phyloP scores from a whole-genome alignment of 2,888 invertebrate species.

The Caenorhabditis afra region DNA sequence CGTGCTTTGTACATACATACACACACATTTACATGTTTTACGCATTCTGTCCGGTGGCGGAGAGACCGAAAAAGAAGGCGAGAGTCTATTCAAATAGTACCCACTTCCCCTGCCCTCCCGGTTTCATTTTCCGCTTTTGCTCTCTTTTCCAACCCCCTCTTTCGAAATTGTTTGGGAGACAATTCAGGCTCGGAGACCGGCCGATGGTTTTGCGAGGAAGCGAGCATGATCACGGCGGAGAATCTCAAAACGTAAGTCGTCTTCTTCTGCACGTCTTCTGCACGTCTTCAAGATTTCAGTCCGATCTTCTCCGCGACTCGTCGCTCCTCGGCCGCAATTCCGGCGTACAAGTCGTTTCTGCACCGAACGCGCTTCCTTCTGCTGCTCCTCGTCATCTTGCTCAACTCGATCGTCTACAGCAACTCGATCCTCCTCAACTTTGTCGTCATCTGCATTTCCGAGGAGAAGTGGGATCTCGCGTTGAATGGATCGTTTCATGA shows the following conservation, averaged over 20 bases:
- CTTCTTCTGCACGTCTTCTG: too few species aligned
- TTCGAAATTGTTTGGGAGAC: neutral
- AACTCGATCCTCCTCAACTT: conserved; percentile 50
- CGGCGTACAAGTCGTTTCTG: conserved; percentile 58
- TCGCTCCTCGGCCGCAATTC: conserved; percentile 24
- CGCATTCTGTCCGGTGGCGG: conserved; percentile 38
- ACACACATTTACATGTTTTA: conserved; percentile 57
- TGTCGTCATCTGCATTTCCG: conserved; percentile 46
- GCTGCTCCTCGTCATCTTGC: conserved; percentile 32
- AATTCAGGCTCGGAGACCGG: neutral
- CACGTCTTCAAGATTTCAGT: too few species aligned
- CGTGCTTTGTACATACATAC: conserved; percentile 40
- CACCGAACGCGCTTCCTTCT: conserved; percentile 53
- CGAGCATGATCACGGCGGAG: conserved; percentile 41
- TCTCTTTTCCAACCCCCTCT: conserved; percentile 10
- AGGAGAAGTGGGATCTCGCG: conserved; percentile 16
- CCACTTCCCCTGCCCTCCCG: neutral
- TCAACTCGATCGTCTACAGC: conserved; percentile 38
- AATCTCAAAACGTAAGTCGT: conserved; percentile 39
- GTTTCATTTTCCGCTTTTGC: conserved; percentile 1
- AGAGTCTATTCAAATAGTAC: conserved; percentile 51
- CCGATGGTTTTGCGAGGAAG: conserved; percentile 14
- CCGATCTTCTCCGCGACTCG: conserved; percentile 60
- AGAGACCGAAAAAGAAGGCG: neutral
- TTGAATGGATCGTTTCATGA: conserved; percentile 28